Percentiles rank a stretch among this genome's conserved stretches.
Evolutionary conservation across 1,140 invertebrate genomes (phyloP).

Genomic region (Artemia franciscana): DNA sequence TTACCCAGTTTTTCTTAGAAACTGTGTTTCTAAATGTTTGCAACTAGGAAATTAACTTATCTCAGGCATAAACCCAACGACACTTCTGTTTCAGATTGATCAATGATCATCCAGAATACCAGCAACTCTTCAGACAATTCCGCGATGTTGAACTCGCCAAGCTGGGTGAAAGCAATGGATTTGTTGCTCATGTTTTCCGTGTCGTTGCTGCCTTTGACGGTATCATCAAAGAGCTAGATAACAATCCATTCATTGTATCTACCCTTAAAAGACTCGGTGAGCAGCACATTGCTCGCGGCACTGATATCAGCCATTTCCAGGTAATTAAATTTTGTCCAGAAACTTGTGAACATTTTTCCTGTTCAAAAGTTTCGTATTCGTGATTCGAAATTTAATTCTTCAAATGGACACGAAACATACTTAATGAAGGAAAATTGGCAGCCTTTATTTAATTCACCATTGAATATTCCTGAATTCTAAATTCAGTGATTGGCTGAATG

Average conservation of each 20-base stretch:
- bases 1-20: no score
- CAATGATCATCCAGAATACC: constrained; percentile 30
- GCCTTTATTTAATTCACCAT: no score
- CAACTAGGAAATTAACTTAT: neutral
- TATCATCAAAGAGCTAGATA: neutral
- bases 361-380: no score
- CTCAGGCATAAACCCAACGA: neutral
- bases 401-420: no score
- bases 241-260: neutral
- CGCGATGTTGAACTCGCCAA: constrained; percentile 28
- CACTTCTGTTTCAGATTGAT: constrained; percentile 28
- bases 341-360: no score
- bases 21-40: no score
- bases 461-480: no score
- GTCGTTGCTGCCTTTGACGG: constrained; percentile 22
- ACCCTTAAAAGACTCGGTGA: neutral
- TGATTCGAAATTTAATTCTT: no score
- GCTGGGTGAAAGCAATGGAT: constrained; percentile 28
- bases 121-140: constrained; percentile 31
- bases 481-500: no score
- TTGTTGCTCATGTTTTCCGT: constrained; percentile 39
- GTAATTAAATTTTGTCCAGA: no score
- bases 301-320: constrained; percentile 1
- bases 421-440: no score
- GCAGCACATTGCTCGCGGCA: neutral